Conservation (phyloP, 2,888 invertebrate species). For the Byasa hedistus region DNA sequence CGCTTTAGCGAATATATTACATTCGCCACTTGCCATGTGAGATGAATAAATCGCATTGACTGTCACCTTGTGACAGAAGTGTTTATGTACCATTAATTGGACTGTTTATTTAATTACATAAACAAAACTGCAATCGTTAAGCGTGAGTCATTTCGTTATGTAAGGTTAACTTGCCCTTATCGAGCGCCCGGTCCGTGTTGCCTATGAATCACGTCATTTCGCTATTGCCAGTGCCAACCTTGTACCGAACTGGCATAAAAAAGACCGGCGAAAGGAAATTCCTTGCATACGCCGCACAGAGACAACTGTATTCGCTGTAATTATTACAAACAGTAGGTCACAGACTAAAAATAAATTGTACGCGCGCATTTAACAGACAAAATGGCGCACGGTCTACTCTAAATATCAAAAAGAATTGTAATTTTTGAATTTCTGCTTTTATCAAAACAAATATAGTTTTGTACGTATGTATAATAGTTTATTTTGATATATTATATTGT, state of each 20-base stretch:
- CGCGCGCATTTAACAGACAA: neutral
- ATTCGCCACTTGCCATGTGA: no score
- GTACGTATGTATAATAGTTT: no score
- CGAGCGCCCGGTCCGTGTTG: slow-evolving; percentile 30
- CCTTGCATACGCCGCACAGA: slow-evolving; percentile 46
- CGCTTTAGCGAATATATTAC: no score
- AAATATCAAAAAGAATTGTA: no score
- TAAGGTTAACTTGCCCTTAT: slow-evolving; percentile 34
- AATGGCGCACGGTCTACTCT: neutral
- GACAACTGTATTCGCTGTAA: slow-evolving; percentile 14
- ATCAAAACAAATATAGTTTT: no score
- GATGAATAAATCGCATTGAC: no score
- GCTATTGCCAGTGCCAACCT: slow-evolving; percentile 45
- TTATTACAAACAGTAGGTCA: slow-evolving; percentile 14
- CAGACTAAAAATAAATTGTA: slow-evolving; percentile 10
- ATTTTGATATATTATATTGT: no score
- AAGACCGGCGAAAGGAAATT: slow-evolving; percentile 61
- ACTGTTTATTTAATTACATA: neutral
- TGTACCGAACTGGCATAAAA: slow-evolving; percentile 37
- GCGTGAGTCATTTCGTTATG: slow-evolving; percentile 24
- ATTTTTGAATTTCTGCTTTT: no score
- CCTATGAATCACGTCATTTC: slow-evolving; percentile 46
- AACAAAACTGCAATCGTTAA: slow-evolving; percentile 1
- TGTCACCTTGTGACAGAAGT: no score
- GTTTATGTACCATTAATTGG: no score